Evolutionary conservation across 2,888 invertebrate species (phyloP).

Genomic region (Lingula anatina): DNA sequence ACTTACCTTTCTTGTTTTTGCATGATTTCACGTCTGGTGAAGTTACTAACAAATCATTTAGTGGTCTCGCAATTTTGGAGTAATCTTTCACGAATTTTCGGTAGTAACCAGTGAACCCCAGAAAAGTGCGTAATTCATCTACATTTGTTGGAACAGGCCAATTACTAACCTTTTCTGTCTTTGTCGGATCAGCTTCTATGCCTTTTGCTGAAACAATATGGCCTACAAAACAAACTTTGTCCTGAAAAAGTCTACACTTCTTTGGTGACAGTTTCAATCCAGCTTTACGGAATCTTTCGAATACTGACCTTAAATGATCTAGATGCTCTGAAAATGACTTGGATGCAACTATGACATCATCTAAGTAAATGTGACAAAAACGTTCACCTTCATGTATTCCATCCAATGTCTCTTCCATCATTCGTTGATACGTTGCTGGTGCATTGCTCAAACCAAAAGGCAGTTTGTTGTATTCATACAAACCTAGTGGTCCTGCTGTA

Average conservation of each 20-base stretch:
- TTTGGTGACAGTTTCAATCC: constrained; percentile 11
- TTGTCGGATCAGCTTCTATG: background rate
- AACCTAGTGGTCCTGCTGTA: constrained; percentile 12
- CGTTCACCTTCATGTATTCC: constrained; percentile 11
- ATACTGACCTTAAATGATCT: constrained; percentile 8
- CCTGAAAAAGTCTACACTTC: constrained; percentile 8
- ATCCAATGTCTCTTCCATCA: constrained; percentile 12
- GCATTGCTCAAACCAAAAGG: constrained; percentile 13
- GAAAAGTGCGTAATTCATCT: constrained; percentile 3
- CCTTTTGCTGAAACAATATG: constrained; percentile 6
- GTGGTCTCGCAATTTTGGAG: constrained; percentile 9
- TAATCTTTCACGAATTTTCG: constrained; percentile 10
- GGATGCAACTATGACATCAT: constrained; percentile 17
- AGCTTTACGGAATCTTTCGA: constrained; percentile 5
- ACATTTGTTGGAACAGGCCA: constrained; percentile 5
- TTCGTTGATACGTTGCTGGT: constrained; percentile 12
- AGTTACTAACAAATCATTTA: constrained; percentile 8
- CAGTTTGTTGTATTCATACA: constrained; percentile 13
- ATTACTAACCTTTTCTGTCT: constrained; percentile 3
- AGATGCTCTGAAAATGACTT: constrained; percentile 10
- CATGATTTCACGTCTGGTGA: background rate
- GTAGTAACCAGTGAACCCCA: constrained; percentile 10
- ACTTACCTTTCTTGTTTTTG: background rate
- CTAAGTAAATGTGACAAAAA: constrained; percentile 14
- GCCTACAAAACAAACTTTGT: constrained; percentile 12